Evolutionary conservation across 2,797 vertebrate genomes (phyloP), one percentile per base, ranked within the genome.

Genomic region (Eulemur coronatus): DNA sequence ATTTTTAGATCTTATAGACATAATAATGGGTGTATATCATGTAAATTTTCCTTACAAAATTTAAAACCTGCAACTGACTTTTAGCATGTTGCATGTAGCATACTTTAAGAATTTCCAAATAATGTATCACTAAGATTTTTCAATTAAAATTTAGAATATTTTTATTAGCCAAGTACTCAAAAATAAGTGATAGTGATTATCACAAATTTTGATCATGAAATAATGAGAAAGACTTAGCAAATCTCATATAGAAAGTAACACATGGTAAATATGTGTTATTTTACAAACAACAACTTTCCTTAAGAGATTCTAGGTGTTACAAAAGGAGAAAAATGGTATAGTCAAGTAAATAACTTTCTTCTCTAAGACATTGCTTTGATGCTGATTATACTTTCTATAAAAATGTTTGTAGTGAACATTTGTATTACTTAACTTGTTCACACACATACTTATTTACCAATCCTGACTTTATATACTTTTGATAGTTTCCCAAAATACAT

Each of bases 121-220:
- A 73, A 92, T 9, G 0, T 26, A 59, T 20, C 41, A 38, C 7
- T 69, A 65, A 89, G 3, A 55, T 79, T 94, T 59, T 76, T 80
- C 38, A 28, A 46, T 0, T 8, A 24, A 63, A 92, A 55, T 84
- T 95, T 85, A 17, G 28, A 73, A 81, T 65, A 1, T 7, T 93
- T 82, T 89, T 17, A 87, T 73, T 24, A 93, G 87, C 30, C 35
- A 93, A 94, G 26, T 81, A 57, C 65, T 90, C 67, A 91, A 50
- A 95, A 91, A 67, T 81, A 89, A 67, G 6, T 57, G n/a, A 80
- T 79, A 89, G 17, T 63, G 46, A 89, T 86, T 70, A 72, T 88
- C 22, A 81, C 7, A 67, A 43, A 84, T 52, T 79, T 88, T 72
- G 15, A 33, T 79, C 30, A 79, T 67, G 24, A 96, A 89, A 65